Evolutionary conservation across 1,140 invertebrate species (phyloP), one percentile per base, ranked within the genome.

Genomic region (Heliothis subflexa): DNA sequence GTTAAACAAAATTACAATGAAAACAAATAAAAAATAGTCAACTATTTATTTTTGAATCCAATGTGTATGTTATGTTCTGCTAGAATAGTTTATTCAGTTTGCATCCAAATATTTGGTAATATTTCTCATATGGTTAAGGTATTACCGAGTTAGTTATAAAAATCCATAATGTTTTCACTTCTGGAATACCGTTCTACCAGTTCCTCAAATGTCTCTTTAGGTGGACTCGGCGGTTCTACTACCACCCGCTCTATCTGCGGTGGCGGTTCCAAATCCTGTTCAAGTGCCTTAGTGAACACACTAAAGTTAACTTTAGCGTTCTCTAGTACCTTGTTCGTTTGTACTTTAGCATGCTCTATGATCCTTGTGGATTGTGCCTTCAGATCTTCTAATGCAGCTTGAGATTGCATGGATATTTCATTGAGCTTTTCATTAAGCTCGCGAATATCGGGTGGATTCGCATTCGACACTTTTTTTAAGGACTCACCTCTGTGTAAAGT

Each of bases 391-490:
- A 64, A 2, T 0, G 47, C 49, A 5, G 40, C n/a, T 49, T 72
- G 59, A 0, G 68, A 21, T 21, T 49, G 50, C 7, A 68, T 59
- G 12, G 61, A 61, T 28, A 82, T 25, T 18, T 79, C 70, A 4
- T 74, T 81, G 3, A 81, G 25, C 40, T 80, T 79, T 3, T 14
- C 57, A n/a, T 71, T 50, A 13, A 81, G 40, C 12, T 81, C 82
- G 3, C 76, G 70, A 7, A 74, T 13, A 55, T 73, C 50, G 13
- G 78, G 52, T 40, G 33, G 33, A 9, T n/a, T n/a, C n/a, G 33
- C 9, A 40, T 9, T 40, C 5, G 33, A 40, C 33, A 40, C 7
- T 40, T 9, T 40, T 40, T 40, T 40, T 40, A 40, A 40, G 9
- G 33, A 9, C 9, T 40, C 33, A 1, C 4, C 3, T 5, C 33